Evolutionary conservation across 2,113 vertebrate genomes (phyloP).

Genomic region (Tragulus kanchil): DNA sequence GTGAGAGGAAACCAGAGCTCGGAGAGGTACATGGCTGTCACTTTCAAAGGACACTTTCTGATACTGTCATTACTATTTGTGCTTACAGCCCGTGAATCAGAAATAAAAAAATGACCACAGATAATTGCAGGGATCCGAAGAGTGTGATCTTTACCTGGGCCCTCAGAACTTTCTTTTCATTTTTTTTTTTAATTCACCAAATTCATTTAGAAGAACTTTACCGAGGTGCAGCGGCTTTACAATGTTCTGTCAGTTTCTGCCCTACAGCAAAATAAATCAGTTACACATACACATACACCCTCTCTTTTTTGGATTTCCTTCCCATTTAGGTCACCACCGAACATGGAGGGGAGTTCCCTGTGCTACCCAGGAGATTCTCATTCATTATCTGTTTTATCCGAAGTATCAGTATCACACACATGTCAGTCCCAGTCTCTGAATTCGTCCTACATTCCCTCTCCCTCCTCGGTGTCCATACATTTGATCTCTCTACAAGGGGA

Average conservation of each 20-base stretch:
- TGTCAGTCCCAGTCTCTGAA: neutral
- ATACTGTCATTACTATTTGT: neutral
- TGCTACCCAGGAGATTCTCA: neutral
- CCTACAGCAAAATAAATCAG: neutral
- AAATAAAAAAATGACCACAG: neutral
- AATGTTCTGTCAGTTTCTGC: neutral
- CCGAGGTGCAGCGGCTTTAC: neutral
- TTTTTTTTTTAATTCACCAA: neutral
- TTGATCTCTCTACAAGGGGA: too few relatives aligned
- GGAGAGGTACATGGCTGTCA: rapidly evolving
- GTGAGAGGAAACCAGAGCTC: neutral
- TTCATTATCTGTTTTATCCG: neutral
- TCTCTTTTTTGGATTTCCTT: neutral
- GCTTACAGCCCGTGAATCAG: neutral
- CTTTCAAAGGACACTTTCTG: neutral
- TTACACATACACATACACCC: rapidly evolving
- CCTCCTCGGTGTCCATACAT: neutral
- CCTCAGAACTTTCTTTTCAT: neutral
- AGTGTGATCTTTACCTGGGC: neutral
- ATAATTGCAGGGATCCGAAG: neutral
- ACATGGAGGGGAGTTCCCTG: neutral
- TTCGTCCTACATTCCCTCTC: neutral
- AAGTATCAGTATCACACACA: rapidly evolving
- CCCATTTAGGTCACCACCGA: neutral
- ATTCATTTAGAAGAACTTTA: neutral